Base-by-base conservation (phyloP, 2,113 vertebrate species). In the Limnothrissa miodon region DNA sequence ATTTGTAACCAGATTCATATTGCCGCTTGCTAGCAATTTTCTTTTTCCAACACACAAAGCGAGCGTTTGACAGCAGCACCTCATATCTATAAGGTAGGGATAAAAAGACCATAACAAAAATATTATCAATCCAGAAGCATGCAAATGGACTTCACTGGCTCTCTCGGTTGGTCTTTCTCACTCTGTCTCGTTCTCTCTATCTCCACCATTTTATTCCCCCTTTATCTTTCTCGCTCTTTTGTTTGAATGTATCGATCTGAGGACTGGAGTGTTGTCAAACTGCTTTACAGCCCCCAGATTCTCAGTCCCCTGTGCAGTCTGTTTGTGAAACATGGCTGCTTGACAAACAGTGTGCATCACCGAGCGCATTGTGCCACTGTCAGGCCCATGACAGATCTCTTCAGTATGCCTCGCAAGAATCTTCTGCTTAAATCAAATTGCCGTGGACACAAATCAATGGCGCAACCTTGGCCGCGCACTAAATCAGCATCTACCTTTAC, bases 181-280 rank as follows among this genome's bases (percentile, higher is more conserved):
- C 21, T 25, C 45, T 13, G 15, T 17, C 79, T 8, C 79, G 7
- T 21, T 39, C 62, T 62, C 79, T 25, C 51, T 78, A 44, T 46
- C 56, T n/a, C 78, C 5, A 42, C 29, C 84, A 62, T 85, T 79
- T 86, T 83, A 79, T 84, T 81, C 83, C 45, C 81, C 66, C 79
- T 82, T 7, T 44, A 21, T 39, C 45, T 36, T n/a, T 51, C 29
- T 78, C 17, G 42, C 36, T 44, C 23, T 74, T 74, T 74, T 78
- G 81, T 78, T 82, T 82, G 81, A 23, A 66, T 48, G 44, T 82
- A 82, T 82, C 66, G 81, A 82, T 82, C 48, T 51, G 66, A 46
- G 6, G 45, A 74, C 81, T 48, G 66, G 66, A 74, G 66, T 74
- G 66, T 66, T 82, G 81, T 82, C 81, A 39, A 78, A 82, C 78